These are phyloP conservation scores for Drosophila mimetica DNA, from an alignment of 2,888 invertebrate species.

Conservation along the genomic window DNA sequence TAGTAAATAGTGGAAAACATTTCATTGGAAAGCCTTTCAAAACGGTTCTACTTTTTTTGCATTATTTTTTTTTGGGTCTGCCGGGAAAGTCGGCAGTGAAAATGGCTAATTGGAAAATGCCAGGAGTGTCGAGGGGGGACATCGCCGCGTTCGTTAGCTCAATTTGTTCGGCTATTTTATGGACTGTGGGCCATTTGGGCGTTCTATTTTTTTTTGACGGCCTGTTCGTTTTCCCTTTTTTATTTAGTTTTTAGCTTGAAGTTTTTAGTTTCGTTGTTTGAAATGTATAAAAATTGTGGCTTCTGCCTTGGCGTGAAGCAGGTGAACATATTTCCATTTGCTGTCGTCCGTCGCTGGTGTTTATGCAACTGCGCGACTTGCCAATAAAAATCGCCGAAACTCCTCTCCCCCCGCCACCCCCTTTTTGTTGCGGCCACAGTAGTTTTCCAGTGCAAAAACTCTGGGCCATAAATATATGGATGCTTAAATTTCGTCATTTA, in stretches of 20 bases:
- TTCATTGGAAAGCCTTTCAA: background rate
- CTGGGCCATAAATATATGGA: conserved; percentile 77
- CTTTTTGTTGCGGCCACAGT: conserved; percentile 36
- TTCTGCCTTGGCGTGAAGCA: conserved; percentile 19
- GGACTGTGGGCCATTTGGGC: conserved; percentile 55
- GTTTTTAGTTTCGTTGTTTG: conserved; percentile 25
- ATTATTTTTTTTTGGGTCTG: background rate
- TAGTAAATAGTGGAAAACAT: too few relatives aligned
- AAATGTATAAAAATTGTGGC: conserved; percentile 14
- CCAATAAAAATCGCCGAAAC: conserved; percentile 65
- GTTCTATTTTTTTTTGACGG: conserved; percentile 50
- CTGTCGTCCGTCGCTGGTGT: conserved; percentile 35
- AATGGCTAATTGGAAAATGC: conserved; percentile 36
- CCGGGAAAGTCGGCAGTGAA: background rate
- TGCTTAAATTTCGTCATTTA: conserved; percentile 78
- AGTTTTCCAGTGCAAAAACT: conserved; percentile 78
- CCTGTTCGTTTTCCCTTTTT: conserved; percentile 1
- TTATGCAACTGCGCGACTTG: conserved; percentile 78
- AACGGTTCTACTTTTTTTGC: background rate
- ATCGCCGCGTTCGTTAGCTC: conserved; percentile 37
- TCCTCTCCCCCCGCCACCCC: conserved; percentile 19
- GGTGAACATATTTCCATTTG: conserved; percentile 61
- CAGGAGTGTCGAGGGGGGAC: background rate
- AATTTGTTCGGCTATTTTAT: conserved; percentile 65
- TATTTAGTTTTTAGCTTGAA: conserved; percentile 43